A percentile compares a stretch with the other conserved stretches of the same genome.
Evolutionary conservation across 2,888 invertebrate species (phyloP).

Genomic region (Catocala nupta): DNA sequence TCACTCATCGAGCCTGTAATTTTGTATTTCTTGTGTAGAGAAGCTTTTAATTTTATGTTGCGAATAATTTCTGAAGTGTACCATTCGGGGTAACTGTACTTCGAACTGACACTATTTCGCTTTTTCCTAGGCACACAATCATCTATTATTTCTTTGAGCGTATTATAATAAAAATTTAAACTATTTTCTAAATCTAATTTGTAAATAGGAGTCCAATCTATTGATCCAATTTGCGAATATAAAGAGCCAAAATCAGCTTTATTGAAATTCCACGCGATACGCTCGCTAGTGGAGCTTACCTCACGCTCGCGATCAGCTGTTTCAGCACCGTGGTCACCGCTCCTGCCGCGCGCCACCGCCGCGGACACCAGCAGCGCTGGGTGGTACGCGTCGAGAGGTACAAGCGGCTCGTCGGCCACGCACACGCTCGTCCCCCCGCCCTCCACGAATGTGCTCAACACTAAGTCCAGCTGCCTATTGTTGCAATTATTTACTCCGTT

Average conservation of each 20-base stretch:
- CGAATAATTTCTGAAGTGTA: too few relatives aligned
- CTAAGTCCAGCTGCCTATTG: slow-evolving; percentile 7
- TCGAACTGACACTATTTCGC: too few relatives aligned
- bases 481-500: slow-evolving; percentile 1
- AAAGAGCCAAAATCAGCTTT: slow-evolving; percentile 14
- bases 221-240: slow-evolving; percentile 7
- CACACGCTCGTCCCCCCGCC: slow-evolving; percentile 7
- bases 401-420: slow-evolving; percentile 1
- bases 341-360: background rate
- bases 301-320: background rate
- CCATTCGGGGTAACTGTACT: too few relatives aligned
- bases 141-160: slow-evolving; percentile 8
- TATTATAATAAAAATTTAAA: slow-evolving; percentile 17
- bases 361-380: slow-evolving; percentile 3
- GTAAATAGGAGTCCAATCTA: slow-evolving; percentile 23
- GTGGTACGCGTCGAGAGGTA: slow-evolving; percentile 14
- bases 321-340: slow-evolving; percentile 4
- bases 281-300: background rate
- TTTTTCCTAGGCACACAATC: too few relatives aligned
- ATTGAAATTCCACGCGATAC: slow-evolving; percentile 14
- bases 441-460: slow-evolving; percentile 8
- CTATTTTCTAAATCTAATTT: slow-evolving; percentile 19
- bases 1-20: too few relatives aligned
- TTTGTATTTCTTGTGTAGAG: too few relatives aligned
- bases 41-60: too few relatives aligned